phyloP scores from a whole-genome alignment of 2,888 invertebrate genomes.

The Pimpla rufipes region DNA sequence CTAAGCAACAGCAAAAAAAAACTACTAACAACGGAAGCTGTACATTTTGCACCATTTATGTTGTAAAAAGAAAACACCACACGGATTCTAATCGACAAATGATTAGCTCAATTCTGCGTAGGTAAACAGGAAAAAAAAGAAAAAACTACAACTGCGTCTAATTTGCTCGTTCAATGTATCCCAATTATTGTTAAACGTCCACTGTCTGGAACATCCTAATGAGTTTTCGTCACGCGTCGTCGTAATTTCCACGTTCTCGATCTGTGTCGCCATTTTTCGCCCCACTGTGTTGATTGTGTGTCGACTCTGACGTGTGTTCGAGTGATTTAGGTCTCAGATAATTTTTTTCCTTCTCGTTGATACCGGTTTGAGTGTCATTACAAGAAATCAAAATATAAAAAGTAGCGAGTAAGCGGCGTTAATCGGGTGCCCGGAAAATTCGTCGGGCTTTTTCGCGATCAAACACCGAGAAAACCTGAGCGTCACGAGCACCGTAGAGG shows the following conservation, averaged over 20 bases:
- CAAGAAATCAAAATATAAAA: conserved; percentile 8
- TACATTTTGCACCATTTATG: conserved; percentile 34
- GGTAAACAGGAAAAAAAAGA: background rate
- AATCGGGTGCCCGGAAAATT: conserved; percentile 21
- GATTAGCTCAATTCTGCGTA: conserved; percentile 7
- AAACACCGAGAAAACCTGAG: conserved; percentile 35
- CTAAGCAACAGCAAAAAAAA: background rate
- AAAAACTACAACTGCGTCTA: conserved; percentile 59
- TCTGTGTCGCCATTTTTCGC: conserved; percentile 44
- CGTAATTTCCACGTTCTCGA: conserved; percentile 37
- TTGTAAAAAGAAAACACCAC: background rate
- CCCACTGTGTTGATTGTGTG: conserved; percentile 47
- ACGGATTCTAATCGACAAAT: conserved; percentile 29
- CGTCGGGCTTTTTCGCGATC: conserved; percentile 40
- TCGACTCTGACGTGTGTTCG: conserved; percentile 24
- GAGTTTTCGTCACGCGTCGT: conserved; percentile 75
- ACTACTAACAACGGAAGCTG: conserved; percentile 5
- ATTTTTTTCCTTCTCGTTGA: conserved; percentile 6
- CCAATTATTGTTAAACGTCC: conserved; percentile 70
- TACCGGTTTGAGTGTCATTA: conserved; percentile 36
- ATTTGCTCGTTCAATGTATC: conserved; percentile 38
- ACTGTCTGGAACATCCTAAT: conserved; percentile 85
- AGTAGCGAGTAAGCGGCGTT: conserved; percentile 58
- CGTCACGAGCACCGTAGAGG: conserved; percentile 74
- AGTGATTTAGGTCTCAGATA: conserved; percentile 3